phyloP scores from a whole-genome alignment of 2,797 vertebrate species.

The Anguilla pacifica region DNA sequence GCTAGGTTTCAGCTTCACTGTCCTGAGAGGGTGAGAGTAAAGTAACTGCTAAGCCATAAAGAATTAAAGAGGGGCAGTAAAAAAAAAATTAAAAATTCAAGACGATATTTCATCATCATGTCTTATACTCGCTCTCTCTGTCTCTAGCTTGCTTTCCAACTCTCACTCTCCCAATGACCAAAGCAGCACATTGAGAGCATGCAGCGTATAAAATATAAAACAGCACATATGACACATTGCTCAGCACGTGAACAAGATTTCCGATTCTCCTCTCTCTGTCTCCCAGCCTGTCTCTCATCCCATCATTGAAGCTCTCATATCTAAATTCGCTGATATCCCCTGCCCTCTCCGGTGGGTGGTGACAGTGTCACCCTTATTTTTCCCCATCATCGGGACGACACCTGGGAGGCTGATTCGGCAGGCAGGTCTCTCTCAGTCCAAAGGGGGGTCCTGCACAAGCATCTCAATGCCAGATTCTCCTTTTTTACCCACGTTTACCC shows the following conservation, averaged over 20 bases:
- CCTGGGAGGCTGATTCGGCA: no score
- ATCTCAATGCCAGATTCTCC: no score
- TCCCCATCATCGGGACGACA: no score
- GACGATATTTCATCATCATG: constrained; percentile 3
- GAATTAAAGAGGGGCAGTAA: background rate
- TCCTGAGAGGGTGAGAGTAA: background rate
- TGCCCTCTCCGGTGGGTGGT: no score
- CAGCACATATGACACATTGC: background rate
- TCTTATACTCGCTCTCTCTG: constrained; percentile 28
- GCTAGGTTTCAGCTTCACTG: background rate
- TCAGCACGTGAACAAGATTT: background rate
- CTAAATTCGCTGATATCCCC: no score
- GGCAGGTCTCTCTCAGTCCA: no score
- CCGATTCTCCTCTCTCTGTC: background rate
- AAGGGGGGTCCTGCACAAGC: no score
- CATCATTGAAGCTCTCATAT: no score
- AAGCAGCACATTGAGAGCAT: background rate
- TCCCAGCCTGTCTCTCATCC: background rate
- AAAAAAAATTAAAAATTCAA: background rate
- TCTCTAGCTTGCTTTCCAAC: constrained; percentile 16
- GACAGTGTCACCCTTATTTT: background rate
- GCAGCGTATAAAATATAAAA: background rate
- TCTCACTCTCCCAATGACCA: constrained; percentile 33
- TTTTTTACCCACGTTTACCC: no score
- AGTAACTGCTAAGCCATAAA: background rate